Evolutionary conservation across 2,888 invertebrate species (phyloP), one percentile per base, ranked within the genome.

Genomic region (Dasypolia templi): DNA sequence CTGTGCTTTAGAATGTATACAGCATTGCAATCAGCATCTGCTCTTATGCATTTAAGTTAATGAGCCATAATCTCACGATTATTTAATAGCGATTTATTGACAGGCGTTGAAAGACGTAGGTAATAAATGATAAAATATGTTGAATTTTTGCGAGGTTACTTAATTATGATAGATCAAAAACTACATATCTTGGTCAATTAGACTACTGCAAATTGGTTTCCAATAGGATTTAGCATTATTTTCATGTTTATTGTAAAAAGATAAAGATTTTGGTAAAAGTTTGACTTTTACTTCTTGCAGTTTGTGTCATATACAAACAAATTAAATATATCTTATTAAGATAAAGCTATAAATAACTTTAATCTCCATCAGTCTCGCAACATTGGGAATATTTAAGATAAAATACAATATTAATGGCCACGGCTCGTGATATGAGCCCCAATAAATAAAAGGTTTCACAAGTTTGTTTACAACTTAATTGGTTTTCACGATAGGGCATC

Each of bases 401-500:
- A 35, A 56, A 68, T 55, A 59, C 51, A 59, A 63, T 59, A 77
- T 39, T 42, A 73, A 65, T 44, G 55, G 55, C 72, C 59, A 51
- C 59, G 7, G 26, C 29, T 26, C 58, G 26, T 42, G n/a, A 32
- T 56, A 49, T 19, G 35, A 51, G 56, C 46, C 51, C 55, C 46
- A 75, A 83, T 65, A 81, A 82, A 84, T 82, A 74, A 82, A 82
- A 78, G 42, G 66, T 63, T 63, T 44, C 55, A 53, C 61, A 76
- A 67, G 19, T 82, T 72, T 74, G 66, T 83, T 81, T 81, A 86
- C 59, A 79, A 86, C 83, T 84, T 83, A 81, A 86, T 84, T 72
- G 62, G 51, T 84, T 79, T 81, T 75, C n/a, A 74, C 67, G 66
- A 63, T 65, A 46, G 26, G 42, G 72, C 76, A 79, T 79, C 65